Conservation (phyloP, 1,140 invertebrate species). For the Formica selysi region DNA sequence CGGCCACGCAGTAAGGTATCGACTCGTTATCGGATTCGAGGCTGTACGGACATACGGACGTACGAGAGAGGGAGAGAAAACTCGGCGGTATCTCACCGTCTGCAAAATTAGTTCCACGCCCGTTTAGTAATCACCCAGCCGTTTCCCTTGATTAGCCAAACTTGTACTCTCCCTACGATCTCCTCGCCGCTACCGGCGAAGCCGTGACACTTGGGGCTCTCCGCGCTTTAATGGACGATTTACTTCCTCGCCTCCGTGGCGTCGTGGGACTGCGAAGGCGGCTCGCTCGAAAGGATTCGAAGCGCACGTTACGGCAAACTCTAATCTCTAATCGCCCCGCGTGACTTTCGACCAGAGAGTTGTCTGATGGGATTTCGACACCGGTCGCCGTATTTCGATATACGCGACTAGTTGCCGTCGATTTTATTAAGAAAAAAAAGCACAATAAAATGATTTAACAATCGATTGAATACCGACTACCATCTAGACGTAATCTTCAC, state of each 20-base stretch:
- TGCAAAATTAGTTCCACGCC: conserved; percentile 72
- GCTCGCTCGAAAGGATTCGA: conserved; percentile 56
- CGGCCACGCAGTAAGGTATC: conserved; percentile 58
- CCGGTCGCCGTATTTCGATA: not conserved
- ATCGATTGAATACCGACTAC: not conserved
- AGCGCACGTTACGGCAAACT: conserved; percentile 23
- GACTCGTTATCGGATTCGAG: conserved; percentile 69
- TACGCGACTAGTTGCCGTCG: conserved; percentile 24
- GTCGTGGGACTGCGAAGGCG: conserved; percentile 44
- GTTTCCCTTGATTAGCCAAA: conserved; percentile 74
- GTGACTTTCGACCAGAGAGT: conserved; percentile 7
- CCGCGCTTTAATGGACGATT: conserved; percentile 72
- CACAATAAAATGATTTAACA: conserved; percentile 17
- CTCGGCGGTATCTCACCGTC: conserved; percentile 24
- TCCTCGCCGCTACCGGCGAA: conserved; percentile 1
- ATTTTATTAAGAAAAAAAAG: conserved; percentile 19
- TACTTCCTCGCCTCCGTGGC: conserved; percentile 64
- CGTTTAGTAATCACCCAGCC: conserved; percentile 75
- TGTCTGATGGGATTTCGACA: not conserved
- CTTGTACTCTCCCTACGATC: conserved; percentile 34
- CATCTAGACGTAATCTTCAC: conserved; percentile 24
- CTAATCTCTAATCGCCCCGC: conserved; percentile 54
- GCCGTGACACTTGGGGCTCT: conserved; percentile 35
- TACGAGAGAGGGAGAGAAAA: not conserved
- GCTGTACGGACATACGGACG: not conserved